A percentile compares a stretch with the other conserved stretches of the same genome.
These are phyloP conservation scores for Drosophila paramelanica DNA, from an alignment of 2,888 invertebrate species.

Conservation along the genomic window DNA sequence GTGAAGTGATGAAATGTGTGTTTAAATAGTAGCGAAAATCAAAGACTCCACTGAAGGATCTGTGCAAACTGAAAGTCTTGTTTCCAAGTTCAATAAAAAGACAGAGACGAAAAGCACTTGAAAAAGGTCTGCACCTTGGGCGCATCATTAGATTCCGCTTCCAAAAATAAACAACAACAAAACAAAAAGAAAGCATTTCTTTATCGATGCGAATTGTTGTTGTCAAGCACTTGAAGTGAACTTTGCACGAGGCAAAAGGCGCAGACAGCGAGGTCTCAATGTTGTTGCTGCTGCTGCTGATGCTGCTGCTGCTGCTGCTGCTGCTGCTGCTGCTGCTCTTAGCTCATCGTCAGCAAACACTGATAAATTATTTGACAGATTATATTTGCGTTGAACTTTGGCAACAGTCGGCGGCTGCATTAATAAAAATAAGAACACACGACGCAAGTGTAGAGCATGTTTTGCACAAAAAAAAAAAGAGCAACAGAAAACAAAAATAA, in stretches of 20 bases:
- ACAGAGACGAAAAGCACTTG: constrained; percentile 4
- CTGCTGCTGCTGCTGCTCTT: constrained; percentile 27
- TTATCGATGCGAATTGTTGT: constrained; percentile 52
- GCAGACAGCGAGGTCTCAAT: constrained; percentile 62
- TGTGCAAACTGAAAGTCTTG: background rate
- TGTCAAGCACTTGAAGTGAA: constrained; percentile 52
- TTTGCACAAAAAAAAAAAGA: constrained; percentile 8
- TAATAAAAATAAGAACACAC: constrained; percentile 60
- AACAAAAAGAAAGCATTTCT: constrained; percentile 55
- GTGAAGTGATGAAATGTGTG: background rate
- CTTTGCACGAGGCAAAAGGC: constrained; percentile 55
- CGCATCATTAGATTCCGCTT: constrained; percentile 53
- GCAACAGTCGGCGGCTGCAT: constrained; percentile 60
- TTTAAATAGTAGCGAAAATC: constrained; percentile 27
- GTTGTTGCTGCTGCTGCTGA: constrained; percentile 16
- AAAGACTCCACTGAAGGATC: constrained; percentile 1
- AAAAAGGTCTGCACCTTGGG: constrained; percentile 13
- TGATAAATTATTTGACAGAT: constrained; percentile 81
- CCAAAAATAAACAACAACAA: constrained; percentile 45
- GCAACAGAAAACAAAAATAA: background rate
- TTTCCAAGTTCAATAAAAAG: constrained; percentile 16
- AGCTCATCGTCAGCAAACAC: constrained; percentile 70
- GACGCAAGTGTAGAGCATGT: constrained; percentile 36
- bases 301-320: constrained; percentile 8
- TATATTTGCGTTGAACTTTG: constrained; percentile 80